These are phyloP conservation scores for Beroe forskalii DNA, from an alignment of 37 sponge, comb jelly and placozoan species.

Conservation along the genomic window DNA sequence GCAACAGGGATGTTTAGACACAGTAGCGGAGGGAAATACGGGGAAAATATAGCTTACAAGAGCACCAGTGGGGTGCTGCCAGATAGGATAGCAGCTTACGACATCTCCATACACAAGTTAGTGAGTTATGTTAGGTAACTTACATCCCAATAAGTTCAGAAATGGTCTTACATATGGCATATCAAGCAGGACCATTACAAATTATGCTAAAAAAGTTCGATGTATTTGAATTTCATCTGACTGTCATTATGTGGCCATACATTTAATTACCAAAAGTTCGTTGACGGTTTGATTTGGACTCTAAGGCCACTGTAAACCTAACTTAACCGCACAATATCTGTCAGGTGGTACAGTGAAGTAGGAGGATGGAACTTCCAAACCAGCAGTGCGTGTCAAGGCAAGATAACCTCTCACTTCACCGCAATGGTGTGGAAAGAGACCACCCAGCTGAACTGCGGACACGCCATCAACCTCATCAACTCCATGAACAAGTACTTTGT, in stretches of 20 bases:
- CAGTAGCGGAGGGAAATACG: neutral
- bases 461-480: neutral
- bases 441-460: neutral
- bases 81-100: neutral
- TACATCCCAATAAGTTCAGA: too few relatives aligned
- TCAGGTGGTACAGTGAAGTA: conserved; percentile 16
- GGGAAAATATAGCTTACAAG: conserved; percentile 17
- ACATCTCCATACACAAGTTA: too few relatives aligned
- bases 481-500: neutral
- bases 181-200: too few relatives aligned
- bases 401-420: conserved; percentile 30
- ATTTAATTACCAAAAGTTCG: too few relatives aligned
- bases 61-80: neutral
- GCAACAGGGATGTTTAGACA: neutral
- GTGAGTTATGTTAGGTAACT: too few relatives aligned
- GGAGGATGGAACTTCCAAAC: conserved; percentile 4
- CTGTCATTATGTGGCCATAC: too few relatives aligned
- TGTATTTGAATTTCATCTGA: too few relatives aligned
- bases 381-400: neutral
- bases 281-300: too few relatives aligned
- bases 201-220: too few relatives aligned
- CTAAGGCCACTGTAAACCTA: too few relatives aligned
- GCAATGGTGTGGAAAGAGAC: neutral
- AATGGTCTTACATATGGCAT: too few relatives aligned
- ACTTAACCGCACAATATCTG: too few relatives aligned